phyloP scores from a whole-genome alignment of 2,888 invertebrate genomes.

The Tachina fera region DNA sequence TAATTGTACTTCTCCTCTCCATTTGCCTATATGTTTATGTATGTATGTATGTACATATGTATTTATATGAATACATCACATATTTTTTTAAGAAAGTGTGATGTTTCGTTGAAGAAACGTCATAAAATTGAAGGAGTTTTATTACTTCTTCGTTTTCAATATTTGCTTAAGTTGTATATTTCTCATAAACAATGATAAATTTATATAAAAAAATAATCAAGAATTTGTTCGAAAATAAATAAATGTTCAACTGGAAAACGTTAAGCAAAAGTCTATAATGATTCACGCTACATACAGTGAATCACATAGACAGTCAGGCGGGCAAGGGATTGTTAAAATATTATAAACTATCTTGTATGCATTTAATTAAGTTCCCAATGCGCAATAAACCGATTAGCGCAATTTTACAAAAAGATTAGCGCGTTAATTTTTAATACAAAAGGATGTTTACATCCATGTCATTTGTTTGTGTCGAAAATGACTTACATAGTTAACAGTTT shows the following conservation, averaged over 20 bases:
- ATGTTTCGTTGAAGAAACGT: conserved; percentile 41
- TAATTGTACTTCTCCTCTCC: background rate
- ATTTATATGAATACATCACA: conserved; percentile 29
- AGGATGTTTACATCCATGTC: too few species aligned
- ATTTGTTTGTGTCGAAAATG: too few species aligned
- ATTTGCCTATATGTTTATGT: background rate
- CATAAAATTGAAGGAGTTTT: conserved; percentile 56
- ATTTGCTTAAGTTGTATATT: conserved; percentile 37
- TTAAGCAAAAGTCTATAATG: conserved; percentile 42
- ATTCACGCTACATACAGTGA: conserved; percentile 25
- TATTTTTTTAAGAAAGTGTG: conserved; percentile 39
- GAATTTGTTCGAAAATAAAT: conserved; percentile 43
- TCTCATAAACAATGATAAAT: conserved; percentile 46
- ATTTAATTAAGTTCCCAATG: too few species aligned
- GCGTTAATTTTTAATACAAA: too few species aligned
- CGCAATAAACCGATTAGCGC: too few species aligned
- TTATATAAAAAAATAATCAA: conserved; percentile 28
- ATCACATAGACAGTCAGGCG: too few species aligned
- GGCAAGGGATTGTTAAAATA: too few species aligned
- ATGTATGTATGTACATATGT: background rate
- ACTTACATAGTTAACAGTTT: too few species aligned
- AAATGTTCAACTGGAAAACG: background rate
- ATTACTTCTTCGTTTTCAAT: conserved; percentile 25
- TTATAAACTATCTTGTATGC: too few species aligned
- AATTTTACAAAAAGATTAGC: too few species aligned